Conservation (phyloP, 2,113 vertebrate species). For the Fregata magnificens region DNA sequence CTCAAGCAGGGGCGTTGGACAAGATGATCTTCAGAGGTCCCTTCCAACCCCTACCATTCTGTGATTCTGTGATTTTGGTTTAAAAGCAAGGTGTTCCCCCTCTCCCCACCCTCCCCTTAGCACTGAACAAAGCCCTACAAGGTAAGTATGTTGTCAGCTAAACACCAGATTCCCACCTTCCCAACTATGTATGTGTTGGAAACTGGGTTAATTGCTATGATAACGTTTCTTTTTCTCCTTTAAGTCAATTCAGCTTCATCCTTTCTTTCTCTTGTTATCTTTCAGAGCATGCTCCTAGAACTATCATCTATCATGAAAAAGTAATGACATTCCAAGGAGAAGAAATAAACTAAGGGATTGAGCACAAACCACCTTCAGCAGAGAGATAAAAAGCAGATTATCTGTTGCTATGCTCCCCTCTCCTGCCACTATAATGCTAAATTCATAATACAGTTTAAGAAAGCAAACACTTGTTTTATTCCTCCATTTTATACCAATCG, state of each 20-base stretch:
- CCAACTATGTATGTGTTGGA: not conserved
- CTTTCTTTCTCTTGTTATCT: constrained; percentile 60
- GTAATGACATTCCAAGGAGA: constrained; percentile 61
- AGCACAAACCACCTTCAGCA: constrained; percentile 5
- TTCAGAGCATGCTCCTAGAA: constrained; percentile 94
- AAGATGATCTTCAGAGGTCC: too few relatives aligned
- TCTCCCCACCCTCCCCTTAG: not conserved
- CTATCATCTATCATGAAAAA: constrained; percentile 97
- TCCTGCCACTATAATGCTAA: not conserved
- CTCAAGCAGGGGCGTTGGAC: too few relatives aligned
- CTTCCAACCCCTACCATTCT: too few relatives aligned
- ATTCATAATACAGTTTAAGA: not conserved
- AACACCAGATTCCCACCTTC: not conserved
- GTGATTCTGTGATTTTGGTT: too few relatives aligned
- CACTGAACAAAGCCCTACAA: not conserved
- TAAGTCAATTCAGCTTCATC: not conserved
- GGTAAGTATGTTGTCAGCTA: not conserved
- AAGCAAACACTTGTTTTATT: not conserved
- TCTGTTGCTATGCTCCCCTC: not conserved
- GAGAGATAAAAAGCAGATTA: not conserved
- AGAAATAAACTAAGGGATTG: not conserved
- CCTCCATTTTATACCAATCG: not conserved
- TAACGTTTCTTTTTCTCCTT: not conserved
- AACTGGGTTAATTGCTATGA: not conserved
- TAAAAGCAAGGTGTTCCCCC: not conserved